These are phyloP conservation scores for Tauraco hartlaubi DNA, from an alignment of 2,797 vertebrate species.

Conservation along the genomic window DNA sequence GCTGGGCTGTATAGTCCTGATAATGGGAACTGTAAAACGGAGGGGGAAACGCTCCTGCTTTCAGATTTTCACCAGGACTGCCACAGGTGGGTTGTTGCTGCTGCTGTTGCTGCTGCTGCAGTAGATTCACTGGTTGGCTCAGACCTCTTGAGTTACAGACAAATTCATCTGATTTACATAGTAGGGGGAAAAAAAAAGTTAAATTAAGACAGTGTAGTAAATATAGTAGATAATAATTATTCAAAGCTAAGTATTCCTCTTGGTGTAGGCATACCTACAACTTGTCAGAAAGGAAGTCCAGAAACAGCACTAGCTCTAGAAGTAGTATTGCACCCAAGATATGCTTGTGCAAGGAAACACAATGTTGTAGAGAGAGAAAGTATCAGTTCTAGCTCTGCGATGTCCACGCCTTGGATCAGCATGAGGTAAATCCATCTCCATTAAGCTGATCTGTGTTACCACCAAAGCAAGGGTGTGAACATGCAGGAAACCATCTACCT, in stretches of 20 bases:
- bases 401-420: not conserved
- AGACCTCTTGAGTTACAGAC: slow-evolving; percentile 72
- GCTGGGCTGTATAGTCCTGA: slow-evolving; percentile 80
- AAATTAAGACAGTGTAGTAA: not conserved
- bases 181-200: not conserved
- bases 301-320: not conserved
- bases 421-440: not conserved
- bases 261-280: not conserved
- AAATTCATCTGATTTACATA: slow-evolving; percentile 80
- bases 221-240: not conserved
- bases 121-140: slow-evolving; percentile 62
- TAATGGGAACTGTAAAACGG: slow-evolving; percentile 81
- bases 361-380: not conserved
- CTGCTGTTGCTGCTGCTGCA: slow-evolving; percentile 50
- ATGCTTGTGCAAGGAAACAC: not conserved
- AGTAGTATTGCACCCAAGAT: not conserved
- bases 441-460: not conserved
- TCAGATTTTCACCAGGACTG: slow-evolving; percentile 57
- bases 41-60: slow-evolving; percentile 74
- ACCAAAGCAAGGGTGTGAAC: not conserved
- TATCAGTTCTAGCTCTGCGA: not conserved
- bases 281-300: not conserved
- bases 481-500: not conserved
- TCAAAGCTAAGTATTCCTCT: not conserved
- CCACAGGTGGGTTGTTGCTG: slow-evolving; percentile 26